Base-by-base conservation (phyloP, 2,888 invertebrate species). In the Pyrrhia umbra region DNA sequence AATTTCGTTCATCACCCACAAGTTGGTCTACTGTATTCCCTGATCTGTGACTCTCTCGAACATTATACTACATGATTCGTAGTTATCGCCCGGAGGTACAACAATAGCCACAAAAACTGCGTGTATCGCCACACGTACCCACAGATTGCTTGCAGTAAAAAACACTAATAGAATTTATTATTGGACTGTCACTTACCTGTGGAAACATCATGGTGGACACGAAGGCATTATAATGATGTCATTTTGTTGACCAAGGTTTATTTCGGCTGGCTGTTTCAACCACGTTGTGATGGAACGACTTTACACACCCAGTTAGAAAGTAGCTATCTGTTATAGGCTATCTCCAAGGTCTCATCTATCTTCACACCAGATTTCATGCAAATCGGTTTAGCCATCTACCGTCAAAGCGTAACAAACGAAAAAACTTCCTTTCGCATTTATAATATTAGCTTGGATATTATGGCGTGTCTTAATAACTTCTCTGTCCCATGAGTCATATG, bases 101-200 rank as follows among this genome's bases (percentile, higher is more conserved):
- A 39, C 55, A 64, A 69, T 57, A 64, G 56, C 49, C 55, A 76
- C 63, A 70, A 78, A 70, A 78, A 77, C 51, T 40, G 8, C 27
- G 47, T 57, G 51, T 75, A 58, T 65, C 56, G 43, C 34, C 54
- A 60, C 58, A 67, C 77, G 72, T 37, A 62, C 23, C 51, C 45
- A 65, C 62, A 64, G 77, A 75, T 77, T 68, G 61, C 63, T 13
- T 49, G 25, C 43, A 46, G 61, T 56, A 73, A 77, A 75, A 75
- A 75, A 73, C 40, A 61, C 59, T 62, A 65, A 75, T 62, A 59
- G 61, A 77, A 75, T 73, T 68, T 68, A 68, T 75, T 77, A 62
- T 73, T 50, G 23, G 27, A 57, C 40, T 43, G 55, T 42, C 50
- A 60, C 40, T 50, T 52, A 27, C 25, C 46, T 37, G 42, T 63